Conservation (phyloP, 2,888 invertebrate species). For the Leptinotarsa peninsularis region DNA sequence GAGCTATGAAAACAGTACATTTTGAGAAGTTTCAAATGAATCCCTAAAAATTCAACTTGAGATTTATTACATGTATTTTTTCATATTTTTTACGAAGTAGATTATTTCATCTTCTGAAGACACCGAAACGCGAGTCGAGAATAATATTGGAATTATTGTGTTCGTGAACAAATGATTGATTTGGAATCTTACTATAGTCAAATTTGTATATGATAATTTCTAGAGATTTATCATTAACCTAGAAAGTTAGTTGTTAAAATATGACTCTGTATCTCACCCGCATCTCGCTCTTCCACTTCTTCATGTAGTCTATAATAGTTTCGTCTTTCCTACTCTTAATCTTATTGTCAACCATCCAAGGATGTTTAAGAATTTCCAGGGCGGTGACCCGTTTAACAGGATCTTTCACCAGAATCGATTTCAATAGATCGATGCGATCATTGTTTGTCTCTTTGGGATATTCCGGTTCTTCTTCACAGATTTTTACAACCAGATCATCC, state of each 20-base stretch:
- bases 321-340: slow-evolving; percentile 51
- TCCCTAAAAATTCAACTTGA: too few species aligned
- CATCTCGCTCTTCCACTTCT: slow-evolving; percentile 63
- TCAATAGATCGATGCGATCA: slow-evolving; percentile 65
- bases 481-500: slow-evolving; percentile 57
- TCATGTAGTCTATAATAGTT: slow-evolving; percentile 67
- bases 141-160: too few species aligned
- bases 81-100: too few species aligned
- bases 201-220: too few species aligned
- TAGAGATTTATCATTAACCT: too few species aligned
- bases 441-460: slow-evolving; percentile 37
- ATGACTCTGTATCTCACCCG: slow-evolving; percentile 48
- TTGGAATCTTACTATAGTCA: too few species aligned
- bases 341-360: slow-evolving; percentile 62
- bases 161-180: too few species aligned
- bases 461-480: slow-evolving; percentile 59
- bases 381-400: slow-evolving; percentile 70
- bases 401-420: slow-evolving; percentile 67
- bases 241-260: slow-evolving; percentile 6
- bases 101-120: too few species aligned
- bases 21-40: too few species aligned
- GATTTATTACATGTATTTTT: too few species aligned
- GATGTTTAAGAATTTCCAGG: slow-evolving; percentile 67
- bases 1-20: too few species aligned
- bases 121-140: too few species aligned